Evolutionary conservation across 2,113 vertebrate species (phyloP).

Genomic region (Spea bombifrons): DNA sequence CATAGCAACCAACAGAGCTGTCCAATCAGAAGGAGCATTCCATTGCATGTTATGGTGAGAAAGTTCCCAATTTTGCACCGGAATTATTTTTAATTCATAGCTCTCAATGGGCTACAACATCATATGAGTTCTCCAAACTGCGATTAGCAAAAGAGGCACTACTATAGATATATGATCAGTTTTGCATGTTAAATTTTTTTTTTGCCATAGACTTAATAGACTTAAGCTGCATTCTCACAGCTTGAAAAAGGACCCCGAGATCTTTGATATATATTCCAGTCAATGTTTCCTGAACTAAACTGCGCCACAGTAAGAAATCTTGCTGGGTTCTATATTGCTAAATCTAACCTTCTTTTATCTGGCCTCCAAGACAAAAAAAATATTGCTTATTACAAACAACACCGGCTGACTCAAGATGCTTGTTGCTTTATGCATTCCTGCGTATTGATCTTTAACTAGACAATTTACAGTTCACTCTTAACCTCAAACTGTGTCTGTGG

Average conservation of each 20-base stretch:
- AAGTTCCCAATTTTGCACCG: too few species aligned
- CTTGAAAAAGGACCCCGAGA: constrained; percentile 14
- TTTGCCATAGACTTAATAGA: not conserved
- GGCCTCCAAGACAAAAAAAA: constrained; percentile 21
- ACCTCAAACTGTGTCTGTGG: constrained; percentile 29
- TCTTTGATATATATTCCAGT: constrained; percentile 31
- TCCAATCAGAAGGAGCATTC: too few species aligned
- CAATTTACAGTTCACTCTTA: constrained; percentile 35
- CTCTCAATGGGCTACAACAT: too few species aligned
- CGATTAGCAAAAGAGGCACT: too few species aligned
- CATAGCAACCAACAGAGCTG: too few species aligned
- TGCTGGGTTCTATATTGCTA: constrained; percentile 29
- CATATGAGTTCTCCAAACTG: too few species aligned
- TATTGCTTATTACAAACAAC: constrained; percentile 31
- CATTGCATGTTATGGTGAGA: too few species aligned
- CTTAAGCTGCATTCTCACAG: constrained; percentile 5
- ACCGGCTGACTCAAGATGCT: constrained; percentile 32
- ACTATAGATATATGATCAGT: too few species aligned
- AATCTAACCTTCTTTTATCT: constrained; percentile 37
- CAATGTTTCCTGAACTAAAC: constrained; percentile 17
- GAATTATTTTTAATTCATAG: too few species aligned
- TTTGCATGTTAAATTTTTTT: too few species aligned
- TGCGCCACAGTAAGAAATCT: constrained; percentile 23
- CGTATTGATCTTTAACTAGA: constrained; percentile 41
- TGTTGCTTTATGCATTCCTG: constrained; percentile 37